Conservation (phyloP, 2,113 vertebrate species). For the Callopanchax toddi region DNA sequence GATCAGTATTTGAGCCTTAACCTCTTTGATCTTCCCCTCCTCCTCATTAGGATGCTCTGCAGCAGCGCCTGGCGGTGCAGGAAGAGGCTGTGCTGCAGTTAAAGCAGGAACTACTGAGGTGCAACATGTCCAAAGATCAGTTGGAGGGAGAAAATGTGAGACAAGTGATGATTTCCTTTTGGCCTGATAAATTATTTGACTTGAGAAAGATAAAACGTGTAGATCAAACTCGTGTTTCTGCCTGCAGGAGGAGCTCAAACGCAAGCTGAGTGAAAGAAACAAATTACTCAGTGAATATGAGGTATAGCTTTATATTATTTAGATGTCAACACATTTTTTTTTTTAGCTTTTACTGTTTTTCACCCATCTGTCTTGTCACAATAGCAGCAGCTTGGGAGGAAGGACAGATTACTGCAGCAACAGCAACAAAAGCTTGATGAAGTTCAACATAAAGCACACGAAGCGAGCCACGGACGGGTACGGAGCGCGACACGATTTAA, state of each 20-base stretch:
- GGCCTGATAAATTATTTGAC: slow-evolving; percentile 42
- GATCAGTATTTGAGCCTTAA: slow-evolving; percentile 43
- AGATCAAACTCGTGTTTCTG: slow-evolving; percentile 22
- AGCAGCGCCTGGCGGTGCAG: slow-evolving; percentile 91
- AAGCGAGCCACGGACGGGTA: slow-evolving; percentile 87
- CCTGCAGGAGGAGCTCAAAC: slow-evolving; percentile 88
- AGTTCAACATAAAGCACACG: slow-evolving; percentile 83
- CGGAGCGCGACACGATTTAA: slow-evolving; percentile 7
- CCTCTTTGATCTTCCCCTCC: slow-evolving; percentile 53
- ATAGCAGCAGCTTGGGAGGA: slow-evolving; percentile 86
- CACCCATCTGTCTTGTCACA: slow-evolving; percentile 75
- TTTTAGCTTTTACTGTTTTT: neutral
- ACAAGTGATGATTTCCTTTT: slow-evolving; percentile 60
- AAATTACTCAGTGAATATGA: slow-evolving; percentile 90
- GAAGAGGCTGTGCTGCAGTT: slow-evolving; percentile 92
- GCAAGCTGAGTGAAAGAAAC: slow-evolving; percentile 89
- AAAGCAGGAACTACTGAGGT: slow-evolving; percentile 93
- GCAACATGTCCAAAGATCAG: slow-evolving; percentile 93
- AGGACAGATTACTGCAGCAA: slow-evolving; percentile 90
- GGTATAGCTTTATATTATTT: slow-evolving; percentile 71
- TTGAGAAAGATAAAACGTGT: slow-evolving; percentile 6
- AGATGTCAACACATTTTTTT: neutral
- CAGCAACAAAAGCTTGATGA: slow-evolving; percentile 90
- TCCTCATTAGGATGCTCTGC: slow-evolving; percentile 89
- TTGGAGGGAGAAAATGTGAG: slow-evolving; percentile 93